Base-by-base conservation (phyloP, 1,140 invertebrate species). In the Monomorium pharaonis region DNA sequence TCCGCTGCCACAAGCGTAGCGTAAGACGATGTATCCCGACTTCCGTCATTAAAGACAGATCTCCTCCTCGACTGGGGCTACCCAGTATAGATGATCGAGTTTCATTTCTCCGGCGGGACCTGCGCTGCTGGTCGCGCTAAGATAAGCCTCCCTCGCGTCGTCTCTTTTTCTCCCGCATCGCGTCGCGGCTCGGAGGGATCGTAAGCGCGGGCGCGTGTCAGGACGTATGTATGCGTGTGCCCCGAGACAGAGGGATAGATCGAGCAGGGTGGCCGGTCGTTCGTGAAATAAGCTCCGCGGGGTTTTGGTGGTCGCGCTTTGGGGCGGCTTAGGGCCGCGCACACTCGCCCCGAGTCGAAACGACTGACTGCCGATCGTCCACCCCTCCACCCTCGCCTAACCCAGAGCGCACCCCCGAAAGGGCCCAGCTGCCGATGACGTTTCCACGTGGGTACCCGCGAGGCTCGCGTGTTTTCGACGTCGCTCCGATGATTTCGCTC, bases 221-320 rank as follows among this genome's bases (percentile, higher is more conserved):
- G 65, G 24, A 67, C 63, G 65, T 67, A 21, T 21, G 51, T 30
- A 21, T 21, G 30, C 58, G 86, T 84, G 78, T 67, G 87, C 90
- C 84, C 86, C 86, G 86, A 88, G 89, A 89, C 89, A 77, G 86
- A 74, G 80, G 76, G 81, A 78, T 77, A 69, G 86, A 78, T 80
- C 60, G 89, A 88, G 88, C 69, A 91, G 93, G 94, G 94, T 94
- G 93, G 75, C 91, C 93, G 94, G 84, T 95, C 94, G 94, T 91
- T 94, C 94, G 94, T 95, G 93, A 95, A 95, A 95, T 95, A 94
- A 95, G 94, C 94, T 94, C 92, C 91, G 93, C 92, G 91, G 93
- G 94, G 94, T 91, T 94, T 94, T 92, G 92, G 94, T 94, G 94
- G 94, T 94, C 94, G 92, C 91, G 92, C 93, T 92, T 90, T 92